These are phyloP conservation scores for Caerostris darwini DNA, from an alignment of 1,140 invertebrate genomes.

Conservation along the genomic window DNA sequence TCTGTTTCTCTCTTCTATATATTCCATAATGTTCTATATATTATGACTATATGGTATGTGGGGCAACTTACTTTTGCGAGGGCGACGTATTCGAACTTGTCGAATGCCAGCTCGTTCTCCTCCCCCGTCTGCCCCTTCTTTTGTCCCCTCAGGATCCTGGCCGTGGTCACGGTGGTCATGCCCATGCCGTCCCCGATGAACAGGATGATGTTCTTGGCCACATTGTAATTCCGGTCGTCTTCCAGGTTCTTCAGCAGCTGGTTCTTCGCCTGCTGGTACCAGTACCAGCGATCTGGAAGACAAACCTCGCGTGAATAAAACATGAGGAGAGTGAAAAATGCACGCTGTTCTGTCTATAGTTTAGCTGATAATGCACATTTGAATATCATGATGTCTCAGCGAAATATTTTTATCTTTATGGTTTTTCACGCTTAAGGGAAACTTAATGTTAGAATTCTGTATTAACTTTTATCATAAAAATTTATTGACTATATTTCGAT, in stretches of 20 bases:
- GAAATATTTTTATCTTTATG: neutral
- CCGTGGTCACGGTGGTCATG: constrained; percentile 91
- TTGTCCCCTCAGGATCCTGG: constrained; percentile 84
- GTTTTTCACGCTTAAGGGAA: too few species aligned
- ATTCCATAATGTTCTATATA: too few species aligned
- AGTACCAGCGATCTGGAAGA: constrained; percentile 78
- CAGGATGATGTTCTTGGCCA: constrained; percentile 93
- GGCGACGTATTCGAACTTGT: constrained; percentile 91
- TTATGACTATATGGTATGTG: too few species aligned
- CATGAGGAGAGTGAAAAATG: neutral
- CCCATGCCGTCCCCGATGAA: constrained; percentile 98
- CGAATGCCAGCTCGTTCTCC: constrained; percentile 88
- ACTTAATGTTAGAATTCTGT: too few species aligned
- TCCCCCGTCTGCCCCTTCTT: constrained; percentile 85
- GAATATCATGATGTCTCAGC: neutral
- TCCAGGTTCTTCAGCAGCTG: constrained; percentile 63
- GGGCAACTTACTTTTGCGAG: constrained; percentile 87
- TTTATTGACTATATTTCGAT: too few species aligned
- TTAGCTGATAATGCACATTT: neutral
- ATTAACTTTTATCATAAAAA: too few species aligned
- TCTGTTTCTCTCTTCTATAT: too few species aligned
- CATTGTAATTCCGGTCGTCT: constrained; percentile 81
- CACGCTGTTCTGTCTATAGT: neutral
- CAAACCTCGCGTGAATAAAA: neutral
- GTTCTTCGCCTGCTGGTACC: constrained; percentile 79